These are phyloP conservation scores for Herminia tarsipennalis DNA, from an alignment of 2,888 invertebrate genomes.

Conservation along the genomic window DNA sequence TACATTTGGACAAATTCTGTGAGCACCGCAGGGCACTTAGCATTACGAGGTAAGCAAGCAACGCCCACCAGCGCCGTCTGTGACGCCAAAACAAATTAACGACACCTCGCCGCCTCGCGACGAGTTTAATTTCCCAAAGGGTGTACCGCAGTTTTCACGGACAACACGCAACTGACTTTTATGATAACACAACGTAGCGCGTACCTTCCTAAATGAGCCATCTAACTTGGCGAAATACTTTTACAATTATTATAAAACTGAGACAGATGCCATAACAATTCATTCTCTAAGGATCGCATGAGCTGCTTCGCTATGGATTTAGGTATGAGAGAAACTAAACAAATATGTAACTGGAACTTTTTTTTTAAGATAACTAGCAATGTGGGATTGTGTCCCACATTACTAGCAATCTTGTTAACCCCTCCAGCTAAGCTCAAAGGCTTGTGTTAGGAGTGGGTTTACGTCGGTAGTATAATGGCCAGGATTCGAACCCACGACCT, in stretches of 20 bases:
- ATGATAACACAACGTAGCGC: constrained; percentile 50
- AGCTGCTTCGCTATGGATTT: too few species aligned
- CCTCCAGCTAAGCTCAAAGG: too few species aligned
- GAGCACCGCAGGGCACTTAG: constrained; percentile 33
- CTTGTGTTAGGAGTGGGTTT: too few species aligned
- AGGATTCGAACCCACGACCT: too few species aligned
- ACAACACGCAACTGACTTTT: constrained; percentile 54
- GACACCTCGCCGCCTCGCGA: constrained; percentile 59
- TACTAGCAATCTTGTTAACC: too few species aligned
- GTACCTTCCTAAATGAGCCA: constrained; percentile 39
- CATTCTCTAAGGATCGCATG: constrained; percentile 6
- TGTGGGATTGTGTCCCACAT: too few species aligned
- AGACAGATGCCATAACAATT: constrained; percentile 20
- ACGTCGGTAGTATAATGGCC: too few species aligned
- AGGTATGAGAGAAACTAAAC: too few species aligned
- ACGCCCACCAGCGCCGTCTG: constrained; percentile 39
- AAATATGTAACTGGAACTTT: too few species aligned
- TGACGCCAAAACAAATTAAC: constrained; percentile 75
- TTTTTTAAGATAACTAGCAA: too few species aligned
- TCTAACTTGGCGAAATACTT: constrained; percentile 43
- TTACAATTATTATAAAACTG: constrained; percentile 41
- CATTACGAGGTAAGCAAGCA: constrained; percentile 40
- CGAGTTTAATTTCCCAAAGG: constrained; percentile 81
- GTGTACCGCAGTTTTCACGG: constrained; percentile 61
- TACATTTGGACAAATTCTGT: constrained; percentile 39